Conservation (phyloP, 2,888 invertebrate genomes). For the Eupithecia exiguata region DNA sequence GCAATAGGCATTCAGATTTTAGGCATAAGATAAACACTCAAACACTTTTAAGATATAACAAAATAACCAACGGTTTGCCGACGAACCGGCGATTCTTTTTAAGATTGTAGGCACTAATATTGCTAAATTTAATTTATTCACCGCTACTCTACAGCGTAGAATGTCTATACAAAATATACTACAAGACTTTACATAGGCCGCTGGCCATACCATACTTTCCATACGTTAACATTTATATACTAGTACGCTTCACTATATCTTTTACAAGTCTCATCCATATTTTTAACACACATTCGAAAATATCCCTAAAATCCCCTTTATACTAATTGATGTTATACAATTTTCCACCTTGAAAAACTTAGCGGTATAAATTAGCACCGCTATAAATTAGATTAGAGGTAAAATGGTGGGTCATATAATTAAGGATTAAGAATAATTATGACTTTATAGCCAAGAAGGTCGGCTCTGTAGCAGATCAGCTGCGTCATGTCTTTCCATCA, state of each 20-base stretch:
- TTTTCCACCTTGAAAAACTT: not conserved
- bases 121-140: conserved; percentile 80
- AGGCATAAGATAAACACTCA: conserved; percentile 67
- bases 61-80: conserved; percentile 71
- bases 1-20: conserved; percentile 48
- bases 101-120: conserved; percentile 83
- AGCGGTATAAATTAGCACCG: not conserved
- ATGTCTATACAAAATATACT: conserved; percentile 81
- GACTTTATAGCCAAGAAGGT: conserved; percentile 80
- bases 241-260: conserved; percentile 72
- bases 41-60: conserved; percentile 75
- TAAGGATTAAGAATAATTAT: not conserved
- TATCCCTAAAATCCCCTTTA: not conserved
- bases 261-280: conserved; percentile 38
- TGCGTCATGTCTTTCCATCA: conserved; percentile 77
- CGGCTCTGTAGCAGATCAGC: conserved; percentile 76
- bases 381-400: not conserved
- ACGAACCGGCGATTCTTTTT: conserved; percentile 73
- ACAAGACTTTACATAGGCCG: conserved; percentile 78
- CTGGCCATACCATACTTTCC: conserved; percentile 70
- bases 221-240: conserved; percentile 75
- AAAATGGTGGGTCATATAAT: conserved; percentile 5
- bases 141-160: conserved; percentile 80
- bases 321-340: conserved; percentile 8
- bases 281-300: conserved; percentile 15